phyloP scores from a whole-genome alignment of 1,140 invertebrate species.

The Drosophila seguyi region DNA sequence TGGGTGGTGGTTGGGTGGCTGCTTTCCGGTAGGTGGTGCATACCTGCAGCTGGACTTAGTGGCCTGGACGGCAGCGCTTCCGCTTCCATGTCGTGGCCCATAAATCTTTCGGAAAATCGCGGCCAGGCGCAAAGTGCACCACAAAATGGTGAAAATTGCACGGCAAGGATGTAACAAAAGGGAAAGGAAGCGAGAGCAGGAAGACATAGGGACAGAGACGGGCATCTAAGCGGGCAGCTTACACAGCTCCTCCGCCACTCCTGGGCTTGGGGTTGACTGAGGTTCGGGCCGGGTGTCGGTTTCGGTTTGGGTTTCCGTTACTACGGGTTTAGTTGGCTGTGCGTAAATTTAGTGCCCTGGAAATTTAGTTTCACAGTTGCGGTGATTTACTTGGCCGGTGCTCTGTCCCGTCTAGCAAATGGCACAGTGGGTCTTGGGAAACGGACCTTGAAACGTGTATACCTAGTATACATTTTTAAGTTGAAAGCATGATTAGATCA shows the following conservation, averaged over 20 bases:
- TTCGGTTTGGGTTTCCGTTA: slow-evolving; percentile 40
- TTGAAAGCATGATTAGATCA: too few relatives aligned
- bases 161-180: slow-evolving; percentile 68
- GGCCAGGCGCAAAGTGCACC: slow-evolving; percentile 77
- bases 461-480: too few relatives aligned
- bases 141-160: slow-evolving; percentile 79
- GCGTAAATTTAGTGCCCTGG: slow-evolving; percentile 75
- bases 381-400: slow-evolving; percentile 74
- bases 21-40: slow-evolving; percentile 1
- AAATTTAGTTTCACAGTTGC: slow-evolving; percentile 80
- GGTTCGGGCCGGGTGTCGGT: slow-evolving; percentile 17
- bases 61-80: slow-evolving; percentile 56
- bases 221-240: slow-evolving; percentile 55
- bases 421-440: slow-evolving; percentile 16
- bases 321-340: slow-evolving; percentile 49
- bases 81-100: slow-evolving; percentile 61
- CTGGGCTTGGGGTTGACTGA: slow-evolving; percentile 24
- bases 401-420: slow-evolving; percentile 12
- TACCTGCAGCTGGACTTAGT: slow-evolving; percentile 66
- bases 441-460: too few relatives aligned
- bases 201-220: slow-evolving; percentile 33
- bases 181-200: slow-evolving; percentile 13
- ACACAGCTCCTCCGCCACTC: slow-evolving; percentile 37
- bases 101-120: slow-evolving; percentile 77
- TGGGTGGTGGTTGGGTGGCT: background rate